Conservation (phyloP, 2,113 vertebrate genomes). For the Alligator sinensis region DNA sequence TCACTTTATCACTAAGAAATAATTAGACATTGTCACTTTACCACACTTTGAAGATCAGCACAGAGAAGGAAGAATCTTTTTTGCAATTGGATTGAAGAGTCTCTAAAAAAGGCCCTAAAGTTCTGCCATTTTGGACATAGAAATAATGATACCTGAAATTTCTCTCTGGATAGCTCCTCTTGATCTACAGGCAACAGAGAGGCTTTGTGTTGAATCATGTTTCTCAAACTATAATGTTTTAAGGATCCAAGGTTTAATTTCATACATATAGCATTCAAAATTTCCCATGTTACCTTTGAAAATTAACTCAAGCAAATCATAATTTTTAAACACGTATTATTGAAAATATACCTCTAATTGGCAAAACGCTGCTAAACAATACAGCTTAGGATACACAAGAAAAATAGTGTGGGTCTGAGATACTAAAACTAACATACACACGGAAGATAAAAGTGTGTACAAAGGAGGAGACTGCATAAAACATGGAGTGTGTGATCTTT, state of each 20-base stretch:
- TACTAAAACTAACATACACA: background rate
- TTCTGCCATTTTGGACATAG: background rate
- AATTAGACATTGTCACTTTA: background rate
- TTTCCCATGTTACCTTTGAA: background rate
- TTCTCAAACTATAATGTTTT: background rate
- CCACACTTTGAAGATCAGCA: background rate
- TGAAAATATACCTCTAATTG: background rate
- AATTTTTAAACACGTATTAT: background rate
- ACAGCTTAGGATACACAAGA: background rate
- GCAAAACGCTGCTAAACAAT: background rate
- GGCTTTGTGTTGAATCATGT: background rate
- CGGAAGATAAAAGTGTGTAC: background rate
- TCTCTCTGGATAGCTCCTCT: background rate
- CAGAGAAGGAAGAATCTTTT: background rate
- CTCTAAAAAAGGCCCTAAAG: background rate
- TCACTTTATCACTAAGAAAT: background rate
- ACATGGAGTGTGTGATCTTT: background rate
- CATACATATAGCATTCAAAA: background rate
- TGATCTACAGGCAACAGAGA: background rate
- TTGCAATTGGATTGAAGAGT: rapidly evolving
- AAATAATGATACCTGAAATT: background rate
- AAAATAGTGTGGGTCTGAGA: background rate
- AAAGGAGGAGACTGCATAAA: slow-evolving; percentile 6
- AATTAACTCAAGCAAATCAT: background rate
- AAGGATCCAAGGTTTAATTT: background rate